These are phyloP conservation scores for Planococcus citri DNA, from an alignment of 1,140 invertebrate species.

Conservation along the genomic window DNA sequence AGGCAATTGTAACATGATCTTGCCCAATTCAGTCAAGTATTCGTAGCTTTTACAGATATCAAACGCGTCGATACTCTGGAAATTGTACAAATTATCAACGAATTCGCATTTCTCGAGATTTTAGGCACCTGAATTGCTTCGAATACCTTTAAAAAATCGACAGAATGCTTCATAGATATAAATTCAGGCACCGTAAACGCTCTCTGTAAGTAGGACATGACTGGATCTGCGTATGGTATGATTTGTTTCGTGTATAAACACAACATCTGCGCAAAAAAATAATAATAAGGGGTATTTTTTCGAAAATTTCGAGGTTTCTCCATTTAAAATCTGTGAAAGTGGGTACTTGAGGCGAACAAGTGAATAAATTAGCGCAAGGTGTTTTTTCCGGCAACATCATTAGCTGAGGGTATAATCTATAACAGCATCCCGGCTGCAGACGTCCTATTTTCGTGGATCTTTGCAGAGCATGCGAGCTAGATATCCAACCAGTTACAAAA, in stretches of 20 bases:
- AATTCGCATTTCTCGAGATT: neutral
- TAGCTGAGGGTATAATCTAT: neutral
- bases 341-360: neutral
- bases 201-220: neutral
- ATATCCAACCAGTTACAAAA: conserved; percentile 4
- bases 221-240: neutral
- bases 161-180: neutral
- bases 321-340: neutral
- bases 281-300: too few relatives aligned
- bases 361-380: neutral
- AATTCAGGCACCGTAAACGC: neutral
- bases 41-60: conserved; percentile 49
- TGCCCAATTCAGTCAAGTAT: conserved; percentile 67
- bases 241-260: conserved; percentile 15
- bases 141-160: conserved; percentile 1
- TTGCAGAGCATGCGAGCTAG: neutral
- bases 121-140: neutral
- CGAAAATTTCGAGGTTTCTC: neutral
- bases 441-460: conserved; percentile 10
- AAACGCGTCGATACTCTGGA: conserved; percentile 63
- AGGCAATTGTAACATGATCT: conserved; percentile 75
- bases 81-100: neutral
- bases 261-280: neutral
- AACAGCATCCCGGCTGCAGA: conserved; percentile 9
- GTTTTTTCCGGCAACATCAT: neutral